Conservation (phyloP, 2,888 invertebrate species). For the Pycnomerus fuliginosus region DNA sequence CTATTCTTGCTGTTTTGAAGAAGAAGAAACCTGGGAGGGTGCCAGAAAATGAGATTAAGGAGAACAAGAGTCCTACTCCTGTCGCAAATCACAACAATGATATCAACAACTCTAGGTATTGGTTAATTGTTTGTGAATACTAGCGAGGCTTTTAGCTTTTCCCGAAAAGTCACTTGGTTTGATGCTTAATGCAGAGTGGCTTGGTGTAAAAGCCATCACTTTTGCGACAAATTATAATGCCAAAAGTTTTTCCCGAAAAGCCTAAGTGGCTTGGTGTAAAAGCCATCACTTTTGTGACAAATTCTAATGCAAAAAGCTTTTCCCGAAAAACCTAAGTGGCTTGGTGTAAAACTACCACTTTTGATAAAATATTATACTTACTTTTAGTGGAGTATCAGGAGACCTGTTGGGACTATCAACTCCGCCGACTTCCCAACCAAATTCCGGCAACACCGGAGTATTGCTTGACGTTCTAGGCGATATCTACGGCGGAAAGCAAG, state of each 20-base stretch:
- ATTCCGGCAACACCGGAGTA: constrained; percentile 69
- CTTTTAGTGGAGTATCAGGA: constrained; percentile 58
- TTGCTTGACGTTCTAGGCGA: constrained; percentile 91
- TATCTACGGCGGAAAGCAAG: constrained; percentile 69
- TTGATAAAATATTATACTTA: no score
- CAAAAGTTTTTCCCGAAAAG: no score
- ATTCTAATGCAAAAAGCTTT: no score
- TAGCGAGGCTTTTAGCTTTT: no score
- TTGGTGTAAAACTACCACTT: not conserved
- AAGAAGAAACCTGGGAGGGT: constrained; percentile 97
- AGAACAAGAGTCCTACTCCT: constrained; percentile 74
- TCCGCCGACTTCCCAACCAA: constrained; percentile 73
- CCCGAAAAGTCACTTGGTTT: no score
- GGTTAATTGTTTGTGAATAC: constrained; percentile 11
- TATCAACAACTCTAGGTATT: constrained; percentile 53
- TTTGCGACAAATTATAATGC: no score
- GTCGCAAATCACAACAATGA: constrained; percentile 56
- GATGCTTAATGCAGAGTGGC: no score
- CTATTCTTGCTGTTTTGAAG: constrained; percentile 95
- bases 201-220: no score
- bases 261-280: no score
- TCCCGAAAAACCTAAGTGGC: no score
- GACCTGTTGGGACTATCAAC: constrained; percentile 88
- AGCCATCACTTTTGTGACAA: no score
- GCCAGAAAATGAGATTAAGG: constrained; percentile 82